phyloP scores from a whole-genome alignment of 2,888 invertebrate genomes.

The Elgonia sp. region DNA sequence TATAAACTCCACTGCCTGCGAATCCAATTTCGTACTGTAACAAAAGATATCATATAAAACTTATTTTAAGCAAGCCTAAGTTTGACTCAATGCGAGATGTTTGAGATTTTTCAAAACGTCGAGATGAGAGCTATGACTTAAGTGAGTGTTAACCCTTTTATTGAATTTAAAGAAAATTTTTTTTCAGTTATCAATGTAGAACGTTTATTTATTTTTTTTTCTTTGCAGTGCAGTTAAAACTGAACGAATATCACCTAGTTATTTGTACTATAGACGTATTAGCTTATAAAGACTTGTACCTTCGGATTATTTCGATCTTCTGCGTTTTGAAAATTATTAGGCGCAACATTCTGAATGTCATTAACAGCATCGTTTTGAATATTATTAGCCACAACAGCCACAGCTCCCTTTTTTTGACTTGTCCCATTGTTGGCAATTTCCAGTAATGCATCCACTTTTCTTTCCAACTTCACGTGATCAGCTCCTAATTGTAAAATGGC shows the following conservation, averaged over 20 bases:
- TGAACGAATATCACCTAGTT: too few relatives aligned
- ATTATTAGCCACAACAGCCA: neutral
- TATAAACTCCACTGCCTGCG: conserved; percentile 13
- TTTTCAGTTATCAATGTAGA: too few relatives aligned
- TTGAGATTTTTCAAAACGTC: too few relatives aligned
- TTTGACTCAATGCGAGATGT: too few relatives aligned
- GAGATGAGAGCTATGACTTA: too few relatives aligned
- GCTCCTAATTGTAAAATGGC: neutral
- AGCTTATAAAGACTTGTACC: neutral
- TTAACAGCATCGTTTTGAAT: neutral
- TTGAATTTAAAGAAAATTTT: too few relatives aligned
- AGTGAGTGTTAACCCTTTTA: too few relatives aligned
- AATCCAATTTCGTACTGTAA: conserved; percentile 30
- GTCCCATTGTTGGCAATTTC: neutral
- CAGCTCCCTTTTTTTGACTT: neutral
- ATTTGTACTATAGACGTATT: too few relatives aligned
- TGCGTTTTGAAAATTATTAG: neutral
- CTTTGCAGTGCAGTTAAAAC: too few relatives aligned
- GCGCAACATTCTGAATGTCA: too few relatives aligned
- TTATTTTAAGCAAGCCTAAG: neutral
- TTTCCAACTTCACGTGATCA: neutral
- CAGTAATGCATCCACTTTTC: neutral
- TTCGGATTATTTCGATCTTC: neutral
- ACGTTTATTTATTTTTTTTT: too few relatives aligned
- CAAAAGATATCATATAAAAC: neutral